These are phyloP conservation scores for Spea bombifrons DNA, from an alignment of 2,113 vertebrate species.

Conservation along the genomic window DNA sequence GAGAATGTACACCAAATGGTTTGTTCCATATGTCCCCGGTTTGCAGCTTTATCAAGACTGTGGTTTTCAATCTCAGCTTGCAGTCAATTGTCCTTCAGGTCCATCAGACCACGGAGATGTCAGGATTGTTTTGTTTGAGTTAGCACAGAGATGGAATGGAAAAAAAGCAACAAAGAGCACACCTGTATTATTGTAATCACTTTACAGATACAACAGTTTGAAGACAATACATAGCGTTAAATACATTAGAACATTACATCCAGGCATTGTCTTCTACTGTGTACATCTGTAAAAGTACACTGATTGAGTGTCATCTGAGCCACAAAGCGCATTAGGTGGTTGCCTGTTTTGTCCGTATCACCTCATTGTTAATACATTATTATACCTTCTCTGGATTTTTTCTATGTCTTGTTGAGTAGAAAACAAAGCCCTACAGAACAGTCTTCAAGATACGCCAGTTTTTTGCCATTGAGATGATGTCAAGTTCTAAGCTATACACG, in stretches of 20 bases:
- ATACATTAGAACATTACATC: not conserved
- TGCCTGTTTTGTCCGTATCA: too few relatives aligned
- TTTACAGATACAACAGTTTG: not conserved
- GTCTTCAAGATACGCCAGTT: too few relatives aligned
- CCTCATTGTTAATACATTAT: too few relatives aligned
- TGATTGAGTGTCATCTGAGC: too few relatives aligned
- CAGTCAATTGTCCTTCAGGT: constrained; percentile 39
- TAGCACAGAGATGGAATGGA: constrained; percentile 11
- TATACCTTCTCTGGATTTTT: too few relatives aligned
- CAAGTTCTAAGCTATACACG: too few relatives aligned
- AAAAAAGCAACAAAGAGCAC: not conserved
- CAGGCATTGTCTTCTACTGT: not conserved
- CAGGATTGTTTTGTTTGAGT: constrained; percentile 39
- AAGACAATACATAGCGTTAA: not conserved
- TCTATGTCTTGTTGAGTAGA: too few relatives aligned
- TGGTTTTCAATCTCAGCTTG: constrained; percentile 28
- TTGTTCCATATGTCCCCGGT: constrained; percentile 17
- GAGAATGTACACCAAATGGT: not conserved
- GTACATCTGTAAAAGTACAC: not conserved
- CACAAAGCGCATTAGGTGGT: too few relatives aligned
- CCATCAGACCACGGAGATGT: constrained; percentile 42
- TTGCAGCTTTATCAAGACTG: constrained; percentile 33
- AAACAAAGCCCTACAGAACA: too few relatives aligned
- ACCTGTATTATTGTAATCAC: not conserved
- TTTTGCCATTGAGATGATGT: too few relatives aligned